Percentiles rank a stretch among this genome's conserved stretches.
phyloP scores from a whole-genome alignment of 2,888 invertebrate species.

The Beris morrisii region DNA sequence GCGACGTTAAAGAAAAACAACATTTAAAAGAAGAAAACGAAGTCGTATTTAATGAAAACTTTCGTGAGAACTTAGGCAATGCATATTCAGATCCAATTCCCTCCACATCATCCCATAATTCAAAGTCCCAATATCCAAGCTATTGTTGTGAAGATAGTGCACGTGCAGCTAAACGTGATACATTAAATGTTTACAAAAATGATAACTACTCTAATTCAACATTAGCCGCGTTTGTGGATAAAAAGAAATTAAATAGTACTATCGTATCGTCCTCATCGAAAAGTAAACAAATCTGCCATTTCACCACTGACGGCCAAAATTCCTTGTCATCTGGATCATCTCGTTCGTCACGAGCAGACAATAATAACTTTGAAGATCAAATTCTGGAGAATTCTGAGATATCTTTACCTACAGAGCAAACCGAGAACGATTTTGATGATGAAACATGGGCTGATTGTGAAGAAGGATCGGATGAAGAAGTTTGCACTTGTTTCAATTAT shows the following conservation, averaged over 20 bases:
- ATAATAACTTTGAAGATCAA: constrained; percentile 11
- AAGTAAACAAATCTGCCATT: constrained; percentile 9
- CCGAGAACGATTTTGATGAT: constrained; percentile 44
- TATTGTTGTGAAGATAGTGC: constrained; percentile 32
- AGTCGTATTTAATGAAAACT: neutral
- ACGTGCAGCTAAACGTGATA: constrained; percentile 1
- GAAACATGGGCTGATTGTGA: constrained; percentile 56
- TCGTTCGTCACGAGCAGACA: neutral
- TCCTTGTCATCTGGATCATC: constrained; percentile 21
- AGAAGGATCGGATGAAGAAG: constrained; percentile 55
- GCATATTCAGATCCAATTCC: constrained; percentile 26
- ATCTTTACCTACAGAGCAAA: constrained; percentile 20
- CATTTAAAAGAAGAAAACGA: constrained; percentile 1
- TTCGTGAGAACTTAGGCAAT: neutral
- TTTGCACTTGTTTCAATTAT: constrained; percentile 54
- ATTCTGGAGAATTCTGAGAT: constrained; percentile 22
- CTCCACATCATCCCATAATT: constrained; percentile 32
- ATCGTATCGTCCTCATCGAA: neutral
- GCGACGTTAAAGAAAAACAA: constrained; percentile 29
- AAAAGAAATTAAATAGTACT: neutral
- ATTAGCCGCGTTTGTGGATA: neutral
- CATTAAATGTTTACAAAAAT: constrained; percentile 6
- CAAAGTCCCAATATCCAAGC: constrained; percentile 30
- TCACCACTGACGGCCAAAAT: neutral
- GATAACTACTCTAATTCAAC: constrained; percentile 17